phyloP scores from a whole-genome alignment of 2,888 invertebrate genomes.

The Neuroscelio doddi region DNA sequence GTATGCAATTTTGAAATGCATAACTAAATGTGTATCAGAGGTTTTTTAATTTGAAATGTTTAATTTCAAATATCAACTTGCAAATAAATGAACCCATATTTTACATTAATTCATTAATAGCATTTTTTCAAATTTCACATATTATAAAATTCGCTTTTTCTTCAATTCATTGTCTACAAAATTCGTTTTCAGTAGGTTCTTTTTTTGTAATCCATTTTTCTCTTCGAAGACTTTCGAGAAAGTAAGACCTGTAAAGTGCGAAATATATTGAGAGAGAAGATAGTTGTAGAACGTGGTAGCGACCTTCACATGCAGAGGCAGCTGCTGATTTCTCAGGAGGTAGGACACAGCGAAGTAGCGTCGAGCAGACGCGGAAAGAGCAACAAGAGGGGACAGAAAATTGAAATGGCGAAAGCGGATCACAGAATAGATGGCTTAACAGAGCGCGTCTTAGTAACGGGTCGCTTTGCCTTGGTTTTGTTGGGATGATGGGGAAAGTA shows the following conservation, averaged over 20 bases:
- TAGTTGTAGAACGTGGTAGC: slow-evolving; percentile 35
- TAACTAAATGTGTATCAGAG: too few relatives aligned
- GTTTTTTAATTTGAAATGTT: too few relatives aligned
- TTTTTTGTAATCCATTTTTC: slow-evolving; percentile 41
- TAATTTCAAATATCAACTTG: too few relatives aligned
- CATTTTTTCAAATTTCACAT: slow-evolving; percentile 27
- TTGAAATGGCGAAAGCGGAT: slow-evolving; percentile 69
- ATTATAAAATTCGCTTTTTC: slow-evolving; percentile 31
- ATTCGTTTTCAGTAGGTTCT: slow-evolving; percentile 9
- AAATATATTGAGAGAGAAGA: slow-evolving; percentile 32
- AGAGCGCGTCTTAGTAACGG: slow-evolving; percentile 33
- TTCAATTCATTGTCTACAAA: slow-evolving; percentile 26
- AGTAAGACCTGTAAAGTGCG: slow-evolving; percentile 44
- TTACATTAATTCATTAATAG: too few relatives aligned
- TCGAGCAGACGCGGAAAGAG: slow-evolving; percentile 34
- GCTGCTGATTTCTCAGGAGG: slow-evolving; percentile 62
- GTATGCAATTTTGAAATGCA: too few relatives aligned
- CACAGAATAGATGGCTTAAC: slow-evolving; percentile 63
- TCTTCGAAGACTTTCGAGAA: slow-evolving; percentile 31
- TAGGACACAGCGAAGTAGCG: slow-evolving; percentile 50
- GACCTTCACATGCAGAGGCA: slow-evolving; percentile 48
- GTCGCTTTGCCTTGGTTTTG: slow-evolving; percentile 35
- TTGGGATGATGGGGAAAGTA: slow-evolving; percentile 29
- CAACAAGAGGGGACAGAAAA: slow-evolving; percentile 61
- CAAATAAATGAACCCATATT: too few relatives aligned